Base-by-base conservation (phyloP, 2,113 vertebrate species). In the Chiloscyllium plagiosum region DNA sequence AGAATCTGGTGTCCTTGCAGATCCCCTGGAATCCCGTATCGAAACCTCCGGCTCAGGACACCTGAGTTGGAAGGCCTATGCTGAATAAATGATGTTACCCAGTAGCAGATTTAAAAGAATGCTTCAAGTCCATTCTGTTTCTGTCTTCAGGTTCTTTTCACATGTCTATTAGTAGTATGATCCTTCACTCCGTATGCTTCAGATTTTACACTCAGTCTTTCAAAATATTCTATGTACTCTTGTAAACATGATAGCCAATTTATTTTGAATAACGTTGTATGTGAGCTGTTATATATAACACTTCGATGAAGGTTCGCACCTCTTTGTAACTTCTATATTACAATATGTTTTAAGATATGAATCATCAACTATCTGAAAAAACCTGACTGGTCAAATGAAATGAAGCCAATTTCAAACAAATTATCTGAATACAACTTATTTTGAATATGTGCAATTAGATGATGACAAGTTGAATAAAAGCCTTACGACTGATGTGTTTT, bases 31-130 rank as follows among this genome's bases (percentile, higher is more conserved):
- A n/a, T n/a, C 61, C 12, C 13, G 37, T 17, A 26, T 93, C 5
- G 33, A 93, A n/a, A 37, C 33, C 15, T n/a, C 20, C 20, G 89
- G 65, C 89, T 68, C 89, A 37, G n/a, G 33, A 93, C 61, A 93
- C 61, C n/a, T 17, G n/a, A 42, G 65, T 66, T 93, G 66, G 89
- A 66, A 93, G 65, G 19, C 33, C 29, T 95, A 52, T 95, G 69
- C 33, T 4, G 13, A 95, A 95, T 24, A 68, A 70, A 72, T 95
- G 72, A 95, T 95, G 52, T 95, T 95, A 95, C 94, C 69, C 13
- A 95, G 52, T 72, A 95, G 42, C 94, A 95, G 69, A 95, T 42
- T 72, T 95, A 52, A 52, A 95, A 72, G 89, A 92, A 92, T 66
- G 2, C 89, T 92, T 72, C 68, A 72, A 50, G 29, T 72, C 68